These are phyloP conservation scores for Adelognathus sp. DNA, from an alignment of 2,888 invertebrate species.

Conservation along the genomic window DNA sequence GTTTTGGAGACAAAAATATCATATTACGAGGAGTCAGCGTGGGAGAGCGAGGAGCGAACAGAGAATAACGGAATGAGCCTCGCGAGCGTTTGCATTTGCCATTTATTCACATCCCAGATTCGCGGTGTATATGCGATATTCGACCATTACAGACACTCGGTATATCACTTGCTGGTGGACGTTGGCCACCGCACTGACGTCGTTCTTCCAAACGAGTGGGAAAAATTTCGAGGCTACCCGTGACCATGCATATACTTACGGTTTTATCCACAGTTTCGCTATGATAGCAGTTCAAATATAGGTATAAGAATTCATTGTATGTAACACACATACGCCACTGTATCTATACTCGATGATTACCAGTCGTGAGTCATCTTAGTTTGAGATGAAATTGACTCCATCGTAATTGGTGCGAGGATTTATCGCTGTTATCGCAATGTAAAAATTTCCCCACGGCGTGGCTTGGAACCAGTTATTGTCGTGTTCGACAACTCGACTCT, in stretches of 20 bases:
- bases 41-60: neutral
- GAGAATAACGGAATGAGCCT: constrained; percentile 35
- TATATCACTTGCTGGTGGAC: constrained; percentile 29
- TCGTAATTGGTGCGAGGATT: too few species aligned
- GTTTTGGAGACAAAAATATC: constrained; percentile 67
- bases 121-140: constrained; percentile 18
- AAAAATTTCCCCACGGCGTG: too few species aligned
- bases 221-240: constrained; percentile 18
- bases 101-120: constrained; percentile 40
- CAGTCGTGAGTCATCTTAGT: neutral
- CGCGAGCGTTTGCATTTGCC: constrained; percentile 43
- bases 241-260: constrained; percentile 1
- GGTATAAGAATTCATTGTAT: neutral
- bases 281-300: neutral
- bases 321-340: neutral
- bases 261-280: neutral
- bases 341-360: neutral
- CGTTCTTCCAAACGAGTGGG: constrained; percentile 45
- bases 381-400: neutral
- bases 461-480: too few species aligned
- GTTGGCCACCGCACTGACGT: constrained; percentile 30
- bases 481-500: too few species aligned
- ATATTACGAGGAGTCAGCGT: constrained; percentile 57
- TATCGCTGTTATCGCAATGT: too few species aligned
- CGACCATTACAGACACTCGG: constrained; percentile 31